Base-by-base conservation (phyloP, 2,888 invertebrate genomes). In the Drosophila paramelanica region DNA sequence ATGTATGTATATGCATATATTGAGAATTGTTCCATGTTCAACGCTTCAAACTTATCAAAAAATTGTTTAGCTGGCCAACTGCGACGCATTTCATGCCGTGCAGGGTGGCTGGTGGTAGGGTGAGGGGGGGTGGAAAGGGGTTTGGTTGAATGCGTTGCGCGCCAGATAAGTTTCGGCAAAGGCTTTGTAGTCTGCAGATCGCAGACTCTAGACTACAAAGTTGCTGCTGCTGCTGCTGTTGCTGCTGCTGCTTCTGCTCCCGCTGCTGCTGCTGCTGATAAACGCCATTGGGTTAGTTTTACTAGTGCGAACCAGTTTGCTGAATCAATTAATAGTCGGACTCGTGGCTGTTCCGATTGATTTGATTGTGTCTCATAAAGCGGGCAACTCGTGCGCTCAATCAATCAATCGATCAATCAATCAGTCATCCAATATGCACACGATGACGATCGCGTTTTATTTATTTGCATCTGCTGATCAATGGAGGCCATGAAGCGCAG, bases 91-190 rank as follows among this genome's bases (percentile, higher is more conserved):
- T 61, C 55, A 65, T 49, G 58, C 51, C 13, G 49, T 11, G n/a
- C 17, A 14, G 51, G 11, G 4, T 3, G 57, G n/a, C n/a, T n/a
- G n/a, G n/a, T n/a, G n/a, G n/a, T n/a, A 14, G 51, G 11, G 4
- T 3, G 57, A 38, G 31, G 7, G 36, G n/a, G 27, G 2, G 13
- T 8, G 3, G 25, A 1, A 13, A 5, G 14, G 17, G 31, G 10
- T 10, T n/a, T 11, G 41, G 39, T 13, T 13, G 42, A 45, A 60
- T 52, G 52, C 59, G 46, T 88, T 85, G 74, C 73, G 83, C 77
- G 77, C 52, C 67, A 75, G 88, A 88, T 83, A 86, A 82, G 73
- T 82, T 83, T 83, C 88, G 83, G 83, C 83, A 83, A 80, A 80
- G 69, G 68, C 88, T 77, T 88, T 83, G 83, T 86, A 88, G 83